phyloP scores from a whole-genome alignment of 2,797 vertebrate species.

The Neosalanx taihuensis region DNA sequence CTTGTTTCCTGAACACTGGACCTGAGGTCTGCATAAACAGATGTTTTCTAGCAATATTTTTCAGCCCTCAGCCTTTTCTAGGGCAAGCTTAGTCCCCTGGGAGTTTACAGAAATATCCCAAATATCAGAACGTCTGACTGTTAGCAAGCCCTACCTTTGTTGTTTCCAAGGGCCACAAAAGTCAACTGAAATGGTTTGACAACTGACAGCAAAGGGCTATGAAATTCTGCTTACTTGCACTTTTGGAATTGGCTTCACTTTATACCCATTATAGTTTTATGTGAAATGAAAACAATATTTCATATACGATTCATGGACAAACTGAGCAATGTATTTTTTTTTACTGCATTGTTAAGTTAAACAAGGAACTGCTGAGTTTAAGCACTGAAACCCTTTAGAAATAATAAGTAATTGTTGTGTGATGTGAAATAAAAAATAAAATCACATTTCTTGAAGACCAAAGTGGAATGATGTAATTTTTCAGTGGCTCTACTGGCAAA shows the following conservation, averaged over 20 bases:
- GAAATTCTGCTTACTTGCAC: constrained; percentile 42
- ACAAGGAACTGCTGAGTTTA: constrained; percentile 33
- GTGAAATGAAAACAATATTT: constrained; percentile 38
- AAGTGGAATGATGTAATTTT: constrained; percentile 4
- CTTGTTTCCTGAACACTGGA: constrained; percentile 58
- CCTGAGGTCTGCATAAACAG: constrained; percentile 73
- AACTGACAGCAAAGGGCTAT: constrained; percentile 54
- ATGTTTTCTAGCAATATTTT: constrained; percentile 67
- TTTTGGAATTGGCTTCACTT: constrained; percentile 42
- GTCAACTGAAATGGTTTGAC: constrained; percentile 63
- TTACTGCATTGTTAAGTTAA: constrained; percentile 42
- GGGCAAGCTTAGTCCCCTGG: constrained; percentile 66
- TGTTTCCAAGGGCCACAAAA: constrained; percentile 65
- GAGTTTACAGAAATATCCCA: constrained; percentile 76
- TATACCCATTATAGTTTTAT: constrained; percentile 42
- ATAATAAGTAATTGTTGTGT: constrained; percentile 37
- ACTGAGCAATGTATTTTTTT: constrained; percentile 40
- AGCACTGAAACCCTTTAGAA: constrained; percentile 17
- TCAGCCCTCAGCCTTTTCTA: constrained; percentile 78
- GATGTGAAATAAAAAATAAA: constrained; percentile 27
- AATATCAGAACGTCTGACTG: constrained; percentile 59
- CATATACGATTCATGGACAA: constrained; percentile 35
- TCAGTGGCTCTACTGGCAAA: constrained; percentile 9
- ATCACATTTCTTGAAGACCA: not conserved
- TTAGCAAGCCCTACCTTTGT: constrained; percentile 63